Evolutionary conservation across 1,140 invertebrate genomes (phyloP).

Genomic region (Colletes gigas): DNA sequence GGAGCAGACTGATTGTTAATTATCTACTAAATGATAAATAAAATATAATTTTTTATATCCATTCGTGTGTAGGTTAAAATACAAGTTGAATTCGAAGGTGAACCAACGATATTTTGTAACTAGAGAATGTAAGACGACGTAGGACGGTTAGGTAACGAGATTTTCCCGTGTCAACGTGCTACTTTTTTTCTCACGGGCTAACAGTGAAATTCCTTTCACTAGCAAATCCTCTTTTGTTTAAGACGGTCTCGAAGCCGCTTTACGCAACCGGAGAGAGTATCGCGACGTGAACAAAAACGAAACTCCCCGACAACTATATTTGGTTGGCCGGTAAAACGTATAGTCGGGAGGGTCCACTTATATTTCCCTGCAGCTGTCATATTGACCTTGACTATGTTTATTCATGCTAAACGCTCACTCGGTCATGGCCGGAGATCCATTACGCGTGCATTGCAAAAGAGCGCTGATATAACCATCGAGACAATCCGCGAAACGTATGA

Average conservation of each 20-base stretch:
- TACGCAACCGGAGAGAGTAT: conserved; percentile 33
- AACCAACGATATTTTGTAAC: conserved; percentile 33
- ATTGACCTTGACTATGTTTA: conserved; percentile 67
- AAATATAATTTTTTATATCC: no score
- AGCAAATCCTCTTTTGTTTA: conserved; percentile 42
- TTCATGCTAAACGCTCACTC: conserved; percentile 56
- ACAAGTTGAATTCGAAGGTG: neutral
- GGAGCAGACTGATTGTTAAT: no score
- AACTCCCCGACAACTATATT: no score
- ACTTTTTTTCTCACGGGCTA: conserved; percentile 44
- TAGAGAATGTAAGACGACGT: neutral
- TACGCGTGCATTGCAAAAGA: conserved; percentile 28
- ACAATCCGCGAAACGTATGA: neutral
- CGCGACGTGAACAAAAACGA: neutral
- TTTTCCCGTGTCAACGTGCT: conserved; percentile 41
- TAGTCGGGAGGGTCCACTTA: neutral
- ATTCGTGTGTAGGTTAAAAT: no score
- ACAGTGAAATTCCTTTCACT: conserved; percentile 44
- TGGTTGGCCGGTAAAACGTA: neutral
- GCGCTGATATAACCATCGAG: conserved; percentile 7
- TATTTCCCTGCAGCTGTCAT: conserved; percentile 36
- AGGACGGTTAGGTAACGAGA: conserved; percentile 42
- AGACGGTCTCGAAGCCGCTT: conserved; percentile 25
- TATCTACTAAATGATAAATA: no score
- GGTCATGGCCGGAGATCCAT: conserved; percentile 63